Evolutionary conservation across 2,797 vertebrate species (phyloP), one percentile per base, ranked within the genome.

Genomic region (Ptychobarbus kaznakovi): DNA sequence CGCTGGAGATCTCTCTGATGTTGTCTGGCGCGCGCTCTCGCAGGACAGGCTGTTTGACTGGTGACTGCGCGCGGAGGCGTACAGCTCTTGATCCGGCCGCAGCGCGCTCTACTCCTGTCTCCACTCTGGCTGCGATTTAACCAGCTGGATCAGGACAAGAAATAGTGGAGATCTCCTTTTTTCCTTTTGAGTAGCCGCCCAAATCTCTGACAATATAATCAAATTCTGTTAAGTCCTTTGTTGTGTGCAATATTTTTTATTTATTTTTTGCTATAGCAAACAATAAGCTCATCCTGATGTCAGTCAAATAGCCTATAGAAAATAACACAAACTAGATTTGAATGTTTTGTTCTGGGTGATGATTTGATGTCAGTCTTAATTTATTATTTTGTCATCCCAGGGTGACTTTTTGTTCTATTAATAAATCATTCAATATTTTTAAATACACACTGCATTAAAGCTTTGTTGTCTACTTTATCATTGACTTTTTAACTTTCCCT

Each of bases 1-100:
- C 3, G 66, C n/a, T 10, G 56, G 40, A 32, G 49, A 86, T 83
- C 81, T 79, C 81, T 88, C 75, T 88, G 73, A 86, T 86, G 86
- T 84, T 83, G 69, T 53, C 75, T 25, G 58, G 53, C 4, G 28
- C 38, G 35, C 4, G 66, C 44, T 28, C 28, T 20, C 10, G 32
- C 73, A 38, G 72, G 72, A 56, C 68, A 25, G 76, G 75, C 76
- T 65, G 66, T 83, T 84, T 79, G 86, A 83, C 76, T 18, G 35
- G 68, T 85, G 87, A 72, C 65, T 72, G 80, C 51, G 40, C 80
- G 44, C 63, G 40, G 82, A 82, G 83, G 85, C 58, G 53, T 80
- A 58, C 81, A 83, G 72, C 68, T 74, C 61, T 87, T 87, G 87
- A 85, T 83, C 80, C 40, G 44, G 42, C 28, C 44, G 20, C 56